Base-by-base conservation (phyloP, 2,888 invertebrate genomes). In the Heliconius hortense region DNA sequence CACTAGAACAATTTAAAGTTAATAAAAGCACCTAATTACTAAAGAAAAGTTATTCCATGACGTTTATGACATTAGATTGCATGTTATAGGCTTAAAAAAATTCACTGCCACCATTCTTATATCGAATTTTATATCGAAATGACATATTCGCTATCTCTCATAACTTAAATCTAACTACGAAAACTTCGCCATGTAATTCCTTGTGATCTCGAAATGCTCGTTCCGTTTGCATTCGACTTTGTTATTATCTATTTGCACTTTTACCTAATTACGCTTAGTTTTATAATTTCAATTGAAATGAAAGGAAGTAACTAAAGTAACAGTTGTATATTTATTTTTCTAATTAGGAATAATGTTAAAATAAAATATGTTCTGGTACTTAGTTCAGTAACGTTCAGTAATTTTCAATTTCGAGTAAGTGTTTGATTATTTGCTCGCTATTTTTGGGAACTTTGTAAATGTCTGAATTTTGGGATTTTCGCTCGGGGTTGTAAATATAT, bases 171-270 rank as follows among this genome's bases (percentile, higher is more conserved):
- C 83, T 78, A 66, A 72, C 73, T 74, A 76, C 78, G 75, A 82
- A 84, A 82, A 84, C 87, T 85, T 82, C 84, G 82, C 85, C 87
- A 84, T 86, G 85, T 88, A 89, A 90, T 81, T 88, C 86, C 88
- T 88, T 87, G 85, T 88, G 88, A 88, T 89, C 86, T 87, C 82
- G 80, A 85, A 86, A 82, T 82, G 84, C 84, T 83, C 81, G 80
- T 82, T 79, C 81, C 82, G 72, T 82, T 83, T 83, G 84, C 83
- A 82, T 82, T 84, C 83, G 72, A 76, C 79, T 79, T 87, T 84
- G 84, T 84, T 88, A 87, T 86, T 84, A 84, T 82, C 82, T 82
- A 83, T 81, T 80, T 82, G 79, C 76, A 80, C 80, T 82, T 81
- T 82, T 81, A 78, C 79, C 77, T 79, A 79, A 81, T 81, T 80